These are phyloP conservation scores for Neodiprion lecontei DNA, from an alignment of 1,140 invertebrate species.

Conservation along the genomic window DNA sequence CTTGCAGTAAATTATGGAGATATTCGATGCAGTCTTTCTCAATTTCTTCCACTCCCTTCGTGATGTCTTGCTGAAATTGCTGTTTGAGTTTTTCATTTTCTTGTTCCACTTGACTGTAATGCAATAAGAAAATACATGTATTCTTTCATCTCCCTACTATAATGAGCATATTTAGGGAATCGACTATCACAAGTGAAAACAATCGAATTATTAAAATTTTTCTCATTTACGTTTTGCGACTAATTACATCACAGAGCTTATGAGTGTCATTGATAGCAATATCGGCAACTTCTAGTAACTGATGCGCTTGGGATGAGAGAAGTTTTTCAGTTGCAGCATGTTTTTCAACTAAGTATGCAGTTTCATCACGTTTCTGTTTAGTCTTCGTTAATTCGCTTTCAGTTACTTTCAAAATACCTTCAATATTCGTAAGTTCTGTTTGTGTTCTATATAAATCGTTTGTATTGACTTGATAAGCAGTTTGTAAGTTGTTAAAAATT, in stretches of 20 bases:
- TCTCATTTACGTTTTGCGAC: constrained; percentile 64
- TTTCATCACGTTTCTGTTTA: constrained; percentile 63
- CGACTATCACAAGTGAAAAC: constrained; percentile 18
- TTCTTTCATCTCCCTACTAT: not conserved
- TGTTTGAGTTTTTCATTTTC: constrained; percentile 48
- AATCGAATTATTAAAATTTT: constrained; percentile 17
- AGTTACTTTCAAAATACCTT: constrained; percentile 58
- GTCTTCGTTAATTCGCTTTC: constrained; percentile 58
- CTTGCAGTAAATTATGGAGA: constrained; percentile 41
- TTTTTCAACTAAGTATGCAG: constrained; percentile 68
- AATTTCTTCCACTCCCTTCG: constrained; percentile 38
- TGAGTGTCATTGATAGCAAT: constrained; percentile 67
- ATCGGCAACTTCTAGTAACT: constrained; percentile 72
- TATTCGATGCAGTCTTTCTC: constrained; percentile 42
- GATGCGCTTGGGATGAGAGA: constrained; percentile 68
- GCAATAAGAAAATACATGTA: constrained; percentile 22
- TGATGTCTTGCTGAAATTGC: constrained; percentile 44
- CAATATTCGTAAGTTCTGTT: constrained; percentile 62
- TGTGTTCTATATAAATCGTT: constrained; percentile 64
- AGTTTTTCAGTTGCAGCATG: constrained; percentile 71
- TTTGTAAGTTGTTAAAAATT: constrained; percentile 64
- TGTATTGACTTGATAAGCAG: constrained; percentile 54
- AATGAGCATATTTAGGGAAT: not conserved
- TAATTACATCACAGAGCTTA: constrained; percentile 72
- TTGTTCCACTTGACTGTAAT: constrained; percentile 49